Evolutionary conservation across 2,113 vertebrate genomes (phyloP), one percentile per base, ranked within the genome.

Genomic region (Pseudorectes ferrugineus): DNA sequence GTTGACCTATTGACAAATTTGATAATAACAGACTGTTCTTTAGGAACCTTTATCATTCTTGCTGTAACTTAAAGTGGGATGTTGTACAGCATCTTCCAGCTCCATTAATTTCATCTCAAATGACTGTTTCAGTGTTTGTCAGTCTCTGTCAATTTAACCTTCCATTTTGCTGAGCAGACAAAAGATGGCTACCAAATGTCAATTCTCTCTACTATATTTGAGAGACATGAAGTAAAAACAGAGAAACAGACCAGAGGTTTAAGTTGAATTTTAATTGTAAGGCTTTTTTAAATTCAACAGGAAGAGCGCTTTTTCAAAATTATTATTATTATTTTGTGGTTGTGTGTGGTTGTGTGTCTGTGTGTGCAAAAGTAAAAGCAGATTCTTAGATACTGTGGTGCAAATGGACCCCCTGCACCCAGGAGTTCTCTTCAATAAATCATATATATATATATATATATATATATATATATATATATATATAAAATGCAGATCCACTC

Each of bases 1-100:
- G 33, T 46, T 74, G 65, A 57, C 20, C 33, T 54, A 55, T 2
- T 63, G 26, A 18, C 48, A 89, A 54, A 63, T 58, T 67, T 71
- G 14, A 66, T 49, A 85, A 31, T 48, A 91, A 38, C 36, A 12
- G 29, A 58, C 38, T 72, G 5, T 62, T 74, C 76, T 65, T 77
- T 54, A 67, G 45, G 16, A 63, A 22, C 1, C 2, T 70, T 70
- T 49, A n/a, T n/a, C 1, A 0, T 83, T 35, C n/a, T 40, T 2
- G 0, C 20, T 74, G 19, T 15, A 19, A 67, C 18, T 58, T 43
- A 40, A 66, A 62, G 20, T 24, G 23, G 7, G 23, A 12, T 71
- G 13, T 35, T 51, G 22, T 33, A 35, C 11, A 75, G 22, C 12
- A 48, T 48, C n/a, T 91, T 31, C 43, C 61, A 74, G 12, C 6